Evolutionary conservation across 2,888 invertebrate genomes (phyloP).

Genomic region (Melinopterus prodromus): DNA sequence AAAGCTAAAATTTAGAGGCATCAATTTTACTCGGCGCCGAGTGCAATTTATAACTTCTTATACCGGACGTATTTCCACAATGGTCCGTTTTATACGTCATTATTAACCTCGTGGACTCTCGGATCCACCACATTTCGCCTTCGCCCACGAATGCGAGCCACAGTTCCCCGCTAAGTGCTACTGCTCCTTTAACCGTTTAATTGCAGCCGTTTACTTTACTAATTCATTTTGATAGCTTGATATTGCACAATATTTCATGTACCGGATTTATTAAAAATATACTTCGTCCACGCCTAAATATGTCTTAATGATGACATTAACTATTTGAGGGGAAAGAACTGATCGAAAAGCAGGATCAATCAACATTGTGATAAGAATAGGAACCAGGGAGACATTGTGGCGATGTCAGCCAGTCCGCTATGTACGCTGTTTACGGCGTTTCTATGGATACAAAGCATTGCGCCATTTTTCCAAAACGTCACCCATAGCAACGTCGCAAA

Average conservation of each 20-base stretch:
- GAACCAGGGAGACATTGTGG: no score
- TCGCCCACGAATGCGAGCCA: conserved; percentile 7
- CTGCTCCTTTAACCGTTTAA: not conserved
- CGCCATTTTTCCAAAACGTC: no score
- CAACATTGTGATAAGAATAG: not conserved
- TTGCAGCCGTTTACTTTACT: not conserved
- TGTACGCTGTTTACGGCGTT: no score
- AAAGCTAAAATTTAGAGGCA: conserved; percentile 52
- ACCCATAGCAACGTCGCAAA: no score
- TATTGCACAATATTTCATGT: not conserved
- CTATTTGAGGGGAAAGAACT: not conserved
- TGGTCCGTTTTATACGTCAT: conserved; percentile 52
- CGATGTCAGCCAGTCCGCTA: no score
- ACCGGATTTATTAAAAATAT: not conserved
- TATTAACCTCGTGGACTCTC: conserved; percentile 48
- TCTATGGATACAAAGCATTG: no score
- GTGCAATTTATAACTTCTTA: conserved; percentile 54
- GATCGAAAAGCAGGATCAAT: not conserved
- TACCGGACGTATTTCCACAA: conserved; percentile 49
- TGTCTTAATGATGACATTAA: not conserved
- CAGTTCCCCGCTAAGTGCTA: conserved; percentile 12
- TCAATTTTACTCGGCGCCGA: conserved; percentile 52
- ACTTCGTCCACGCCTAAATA: not conserved
- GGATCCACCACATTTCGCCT: conserved; percentile 35
- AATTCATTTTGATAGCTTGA: not conserved